phyloP scores from a whole-genome alignment of 2,113 vertebrate genomes.

The Chloropsis hardwickii region DNA sequence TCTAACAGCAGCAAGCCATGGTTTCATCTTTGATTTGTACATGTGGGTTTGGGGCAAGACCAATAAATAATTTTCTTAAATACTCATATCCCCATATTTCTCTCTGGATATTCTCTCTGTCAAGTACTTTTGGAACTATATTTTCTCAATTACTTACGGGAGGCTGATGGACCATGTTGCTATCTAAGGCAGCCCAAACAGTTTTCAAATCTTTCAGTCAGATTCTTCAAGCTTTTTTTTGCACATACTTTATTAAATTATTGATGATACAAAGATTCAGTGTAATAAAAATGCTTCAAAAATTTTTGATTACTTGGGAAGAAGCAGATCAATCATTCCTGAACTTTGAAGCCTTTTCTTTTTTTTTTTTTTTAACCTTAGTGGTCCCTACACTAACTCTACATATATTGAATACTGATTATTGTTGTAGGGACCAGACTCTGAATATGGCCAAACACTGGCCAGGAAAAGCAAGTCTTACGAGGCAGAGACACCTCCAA shows the following conservation, averaged over 20 bases:
- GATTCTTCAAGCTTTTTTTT: not conserved
- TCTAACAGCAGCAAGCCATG: not conserved
- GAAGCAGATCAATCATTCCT: not conserved
- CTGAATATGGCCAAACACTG: not conserved
- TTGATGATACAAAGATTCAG: not conserved
- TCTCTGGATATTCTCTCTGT: not conserved
- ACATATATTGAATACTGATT: not conserved
- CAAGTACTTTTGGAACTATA: not conserved
- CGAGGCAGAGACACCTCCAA: not conserved
- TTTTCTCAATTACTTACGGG: not conserved
- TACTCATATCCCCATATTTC: not conserved
- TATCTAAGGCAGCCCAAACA: not conserved
- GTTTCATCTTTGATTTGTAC: not conserved
- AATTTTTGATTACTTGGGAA: not conserved
- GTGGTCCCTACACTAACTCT: not conserved
- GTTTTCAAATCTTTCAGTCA: not conserved
- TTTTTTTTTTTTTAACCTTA: not conserved
- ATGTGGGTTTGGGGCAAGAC: not conserved
- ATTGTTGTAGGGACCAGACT: not conserved
- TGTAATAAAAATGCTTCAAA: slow-evolving; percentile 19
- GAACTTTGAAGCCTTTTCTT: not conserved
- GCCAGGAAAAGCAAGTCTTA: not conserved
- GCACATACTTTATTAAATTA: not conserved
- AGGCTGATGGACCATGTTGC: not conserved
- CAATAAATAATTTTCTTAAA: not conserved